A percentile compares a stretch with the other conserved stretches of the same genome.
Evolutionary conservation across 2,113 vertebrate genomes (phyloP).

Genomic region (Anarhynchus alexandrinus): DNA sequence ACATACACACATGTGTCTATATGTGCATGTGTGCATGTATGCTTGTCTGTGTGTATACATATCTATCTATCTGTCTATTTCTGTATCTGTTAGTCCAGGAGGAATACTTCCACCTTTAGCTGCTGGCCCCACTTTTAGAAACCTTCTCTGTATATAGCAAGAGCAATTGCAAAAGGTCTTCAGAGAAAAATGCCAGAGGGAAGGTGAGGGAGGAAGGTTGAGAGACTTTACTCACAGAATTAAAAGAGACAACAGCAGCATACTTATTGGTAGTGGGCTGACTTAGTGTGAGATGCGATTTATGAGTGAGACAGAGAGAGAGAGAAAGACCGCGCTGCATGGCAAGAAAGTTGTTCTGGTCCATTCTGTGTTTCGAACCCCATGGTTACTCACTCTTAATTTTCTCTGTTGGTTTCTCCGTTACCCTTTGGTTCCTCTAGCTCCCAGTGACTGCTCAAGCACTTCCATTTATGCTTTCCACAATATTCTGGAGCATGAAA

Average conservation of each 20-base stretch:
- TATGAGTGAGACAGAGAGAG: not conserved
- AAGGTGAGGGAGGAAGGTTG: not conserved
- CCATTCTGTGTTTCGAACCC: not conserved
- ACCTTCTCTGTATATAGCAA: not conserved
- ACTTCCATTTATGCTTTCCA: not conserved
- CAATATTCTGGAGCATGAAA: not conserved
- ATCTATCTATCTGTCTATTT: not conserved
- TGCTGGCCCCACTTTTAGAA: not conserved
- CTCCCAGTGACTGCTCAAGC: not conserved
- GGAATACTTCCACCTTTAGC: not conserved
- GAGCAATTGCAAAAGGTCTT: not conserved
- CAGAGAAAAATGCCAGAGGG: not conserved
- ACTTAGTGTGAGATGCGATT: not conserved
- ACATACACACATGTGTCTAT: not conserved
- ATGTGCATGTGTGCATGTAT: not conserved
- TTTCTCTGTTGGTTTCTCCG: not conserved
- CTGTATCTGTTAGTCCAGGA: not conserved
- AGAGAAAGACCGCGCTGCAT: not conserved
- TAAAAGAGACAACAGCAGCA: not conserved
- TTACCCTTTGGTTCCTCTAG: not conserved
- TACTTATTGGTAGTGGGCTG: not conserved
- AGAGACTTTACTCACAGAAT: not conserved
- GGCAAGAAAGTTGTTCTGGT: not conserved
- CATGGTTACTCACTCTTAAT: not conserved
- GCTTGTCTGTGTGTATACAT: not conserved